Evolutionary conservation across 1,140 invertebrate genomes (phyloP), one percentile per base, ranked within the genome.

Genomic region (Trinorchestia longiramus): DNA sequence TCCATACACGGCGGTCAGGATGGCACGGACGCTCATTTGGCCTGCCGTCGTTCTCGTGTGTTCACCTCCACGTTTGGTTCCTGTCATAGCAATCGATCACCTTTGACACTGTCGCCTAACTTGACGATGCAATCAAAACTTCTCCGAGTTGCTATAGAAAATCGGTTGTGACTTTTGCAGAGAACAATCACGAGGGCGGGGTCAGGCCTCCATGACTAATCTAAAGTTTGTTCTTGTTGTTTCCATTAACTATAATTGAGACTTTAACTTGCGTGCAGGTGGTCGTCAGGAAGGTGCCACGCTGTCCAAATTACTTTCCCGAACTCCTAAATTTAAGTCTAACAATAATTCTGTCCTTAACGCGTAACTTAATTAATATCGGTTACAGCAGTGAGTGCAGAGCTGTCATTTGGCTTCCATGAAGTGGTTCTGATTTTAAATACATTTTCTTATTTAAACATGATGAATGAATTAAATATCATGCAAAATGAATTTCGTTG

Each of bases 201-300:
- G 43, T 43, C 92, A 40, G 40, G 92, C 43, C 92, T 94, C 92
- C 92, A 47, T 94, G 92, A 94, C 92, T 94, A 94, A 94, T 94
- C 92, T 94, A 94, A 94, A 94, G 92, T 94, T 94, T 94, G 92
- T 40, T 94, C 41, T 94, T 94, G 92, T 94, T 94, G 92, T 94
- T 94, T 94, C 92, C 40, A 94, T 94, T 94, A 94, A 94, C 92
- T 45, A 94, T 94, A 47, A 94, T 94, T 94, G 92, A 94, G 92
- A 44, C 44, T 94, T 94, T 11, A 94, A 94, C 43, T 94, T 45
- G 40, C 0, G 43, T 40, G 44, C 92, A 43, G 36, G 92, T 47
- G 92, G 43, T 90, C 41, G 88, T 41, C 43, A 42, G 88, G 1
- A 15, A 28, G 88, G 43, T 41, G 41, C 88, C n/a, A 41, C 43